Evolutionary conservation across 2,113 vertebrate genomes (phyloP).

Genomic region (Catharus minimus): DNA sequence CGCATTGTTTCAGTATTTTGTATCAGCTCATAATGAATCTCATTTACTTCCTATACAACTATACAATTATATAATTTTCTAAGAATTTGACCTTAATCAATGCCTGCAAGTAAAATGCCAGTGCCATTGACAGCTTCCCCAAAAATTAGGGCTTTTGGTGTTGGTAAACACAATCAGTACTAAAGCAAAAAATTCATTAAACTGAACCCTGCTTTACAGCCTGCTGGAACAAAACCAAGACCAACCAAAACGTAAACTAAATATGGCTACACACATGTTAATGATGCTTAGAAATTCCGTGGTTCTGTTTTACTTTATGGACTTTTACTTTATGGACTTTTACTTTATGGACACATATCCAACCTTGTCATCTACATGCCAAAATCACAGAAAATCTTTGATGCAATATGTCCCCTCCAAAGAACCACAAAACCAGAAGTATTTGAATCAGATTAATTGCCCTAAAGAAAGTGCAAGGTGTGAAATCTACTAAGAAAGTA

Average conservation of each 20-base stretch:
- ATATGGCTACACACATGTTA: accelerated
- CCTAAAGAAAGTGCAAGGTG: neutral
- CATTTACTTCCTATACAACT: neutral
- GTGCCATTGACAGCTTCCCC: neutral
- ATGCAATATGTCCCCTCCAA: neutral
- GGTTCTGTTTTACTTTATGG: neutral
- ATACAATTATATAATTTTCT: neutral
- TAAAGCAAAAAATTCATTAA: neutral
- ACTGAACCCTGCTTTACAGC: neutral
- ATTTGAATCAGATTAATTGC: neutral
- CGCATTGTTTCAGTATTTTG: neutral
- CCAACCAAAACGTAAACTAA: neutral
- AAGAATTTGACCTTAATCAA: neutral
- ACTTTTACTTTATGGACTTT: neutral
- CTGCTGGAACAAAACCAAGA: neutral
- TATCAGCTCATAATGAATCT: neutral
- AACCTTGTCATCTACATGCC: neutral
- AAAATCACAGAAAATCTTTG: neutral
- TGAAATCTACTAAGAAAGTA: neutral
- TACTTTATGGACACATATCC: neutral
- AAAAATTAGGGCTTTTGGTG: neutral
- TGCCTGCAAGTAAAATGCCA: neutral
- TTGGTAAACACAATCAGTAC: neutral
- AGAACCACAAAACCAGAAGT: neutral
- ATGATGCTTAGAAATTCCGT: neutral